These are phyloP conservation scores for Xiphophorus couchianus DNA, from an alignment of 2,113 vertebrate species.

Conservation along the genomic window DNA sequence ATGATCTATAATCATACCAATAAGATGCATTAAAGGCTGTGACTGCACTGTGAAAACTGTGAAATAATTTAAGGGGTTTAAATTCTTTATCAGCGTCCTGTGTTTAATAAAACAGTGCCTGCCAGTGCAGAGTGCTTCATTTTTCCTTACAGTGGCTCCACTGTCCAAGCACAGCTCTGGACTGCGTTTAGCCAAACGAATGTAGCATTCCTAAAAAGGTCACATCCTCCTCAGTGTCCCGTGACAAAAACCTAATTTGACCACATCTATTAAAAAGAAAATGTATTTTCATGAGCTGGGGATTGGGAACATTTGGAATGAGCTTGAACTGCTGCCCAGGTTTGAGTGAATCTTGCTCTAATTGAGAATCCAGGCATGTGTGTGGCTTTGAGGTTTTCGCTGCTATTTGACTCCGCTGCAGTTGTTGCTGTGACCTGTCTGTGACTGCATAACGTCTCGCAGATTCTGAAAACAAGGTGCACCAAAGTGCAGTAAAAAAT, in stretches of 20 bases:
- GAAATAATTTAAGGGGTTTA: neutral
- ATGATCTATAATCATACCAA: too few relatives aligned
- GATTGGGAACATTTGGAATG: slow-evolving; percentile 73
- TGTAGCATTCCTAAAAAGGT: slow-evolving; percentile 73
- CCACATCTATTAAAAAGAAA: slow-evolving; percentile 77
- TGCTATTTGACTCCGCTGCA: slow-evolving; percentile 60
- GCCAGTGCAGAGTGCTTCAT: slow-evolving; percentile 24
- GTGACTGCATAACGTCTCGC: slow-evolving; percentile 29
- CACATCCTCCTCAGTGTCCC: slow-evolving; percentile 70
- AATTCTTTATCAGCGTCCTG: neutral
- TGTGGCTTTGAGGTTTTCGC: slow-evolving; percentile 72
- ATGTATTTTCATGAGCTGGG: slow-evolving; percentile 69
- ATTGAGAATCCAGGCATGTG: slow-evolving; percentile 79
- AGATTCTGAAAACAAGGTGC: slow-evolving; percentile 53
- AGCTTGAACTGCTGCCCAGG: slow-evolving; percentile 55
- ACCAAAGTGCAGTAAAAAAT: slow-evolving; percentile 19
- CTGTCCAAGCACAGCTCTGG: slow-evolving; percentile 54
- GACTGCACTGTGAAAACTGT: neutral
- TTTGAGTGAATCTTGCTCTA: slow-evolving; percentile 70
- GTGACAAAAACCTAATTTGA: slow-evolving; percentile 74
- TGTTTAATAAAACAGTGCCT: slow-evolving; percentile 48
- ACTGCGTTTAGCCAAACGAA: slow-evolving; percentile 51
- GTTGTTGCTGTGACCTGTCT: slow-evolving; percentile 61
- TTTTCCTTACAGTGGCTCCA: slow-evolving; percentile 57
- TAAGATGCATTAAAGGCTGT: too few relatives aligned